Evolutionary conservation across 2,888 invertebrate genomes (phyloP).

Genomic region (Parapristionchus giblindavisi): DNA sequence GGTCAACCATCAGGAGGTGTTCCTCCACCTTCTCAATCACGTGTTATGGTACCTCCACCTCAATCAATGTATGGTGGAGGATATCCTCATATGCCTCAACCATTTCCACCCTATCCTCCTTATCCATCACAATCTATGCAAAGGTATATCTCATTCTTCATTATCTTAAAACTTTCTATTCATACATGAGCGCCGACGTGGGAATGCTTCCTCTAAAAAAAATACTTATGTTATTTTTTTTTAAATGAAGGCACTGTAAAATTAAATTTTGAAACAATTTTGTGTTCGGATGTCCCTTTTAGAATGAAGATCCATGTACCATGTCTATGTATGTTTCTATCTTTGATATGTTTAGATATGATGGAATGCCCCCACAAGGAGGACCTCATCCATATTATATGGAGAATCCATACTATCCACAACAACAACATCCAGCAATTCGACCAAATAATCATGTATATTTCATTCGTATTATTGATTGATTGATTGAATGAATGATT

Average conservation of each 20-base stretch:
- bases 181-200: no score
- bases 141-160: no score
- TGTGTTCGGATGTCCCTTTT: no score
- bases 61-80: conserved; percentile 4
- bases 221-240: no score
- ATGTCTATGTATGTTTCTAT: background rate
- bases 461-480: no score
- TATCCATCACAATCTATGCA: conserved; percentile 26
- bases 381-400: conserved; percentile 28
- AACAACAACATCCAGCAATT: background rate
- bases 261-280: no score
- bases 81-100: conserved; percentile 26
- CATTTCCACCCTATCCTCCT: conserved; percentile 22
- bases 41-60: background rate
- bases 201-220: no score
- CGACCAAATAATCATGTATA: background rate
- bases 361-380: conserved; percentile 5
- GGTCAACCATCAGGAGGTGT: conserved; percentile 9
- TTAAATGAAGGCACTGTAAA: no score
- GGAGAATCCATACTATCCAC: conserved; percentile 20
- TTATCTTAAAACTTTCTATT: no score
- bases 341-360: conserved; percentile 11
- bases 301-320: background rate
- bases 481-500: background rate
- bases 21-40: background rate